Conservation (phyloP, 2,888 invertebrate species). For the Agonum fuliginosum region DNA sequence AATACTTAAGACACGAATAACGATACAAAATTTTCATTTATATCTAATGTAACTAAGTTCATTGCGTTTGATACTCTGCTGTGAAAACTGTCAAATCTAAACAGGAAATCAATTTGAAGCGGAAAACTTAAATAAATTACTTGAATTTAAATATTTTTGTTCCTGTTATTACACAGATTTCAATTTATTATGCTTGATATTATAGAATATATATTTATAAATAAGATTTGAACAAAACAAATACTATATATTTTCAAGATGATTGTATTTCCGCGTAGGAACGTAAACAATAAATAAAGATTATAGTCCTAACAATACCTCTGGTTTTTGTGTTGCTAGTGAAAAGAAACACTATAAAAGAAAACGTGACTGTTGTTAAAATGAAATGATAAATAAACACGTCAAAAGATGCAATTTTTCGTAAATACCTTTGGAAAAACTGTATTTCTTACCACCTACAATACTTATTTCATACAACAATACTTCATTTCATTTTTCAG, state of each 20-base stretch:
- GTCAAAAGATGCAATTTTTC: constrained; percentile 38
- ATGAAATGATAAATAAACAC: constrained; percentile 46
- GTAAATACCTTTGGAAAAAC: constrained; percentile 27
- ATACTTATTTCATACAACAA: not conserved
- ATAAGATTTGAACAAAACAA: constrained; percentile 34
- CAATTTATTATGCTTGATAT: too few relatives aligned
- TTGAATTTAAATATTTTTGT: too few relatives aligned
- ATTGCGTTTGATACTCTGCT: not conserved
- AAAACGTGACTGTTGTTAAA: constrained; percentile 39
- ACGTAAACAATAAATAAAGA: constrained; percentile 50
- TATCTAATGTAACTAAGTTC: not conserved
- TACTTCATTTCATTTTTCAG: too few relatives aligned
- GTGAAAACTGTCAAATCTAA: not conserved
- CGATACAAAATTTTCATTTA: too few relatives aligned
- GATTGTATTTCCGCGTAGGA: constrained; percentile 43
- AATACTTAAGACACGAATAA: too few relatives aligned
- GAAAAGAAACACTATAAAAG: constrained; percentile 53
- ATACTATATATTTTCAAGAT: constrained; percentile 27
- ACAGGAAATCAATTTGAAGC: not conserved
- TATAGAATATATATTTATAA: too few relatives aligned
- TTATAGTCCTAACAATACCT: constrained; percentile 41
- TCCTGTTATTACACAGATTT: too few relatives aligned
- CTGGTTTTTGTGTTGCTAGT: constrained; percentile 44
- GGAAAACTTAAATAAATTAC: not conserved
- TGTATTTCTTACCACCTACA: not conserved